Evolutionary conservation across 2,888 invertebrate species (phyloP).

Genomic region (Plagodis pulveraria): DNA sequence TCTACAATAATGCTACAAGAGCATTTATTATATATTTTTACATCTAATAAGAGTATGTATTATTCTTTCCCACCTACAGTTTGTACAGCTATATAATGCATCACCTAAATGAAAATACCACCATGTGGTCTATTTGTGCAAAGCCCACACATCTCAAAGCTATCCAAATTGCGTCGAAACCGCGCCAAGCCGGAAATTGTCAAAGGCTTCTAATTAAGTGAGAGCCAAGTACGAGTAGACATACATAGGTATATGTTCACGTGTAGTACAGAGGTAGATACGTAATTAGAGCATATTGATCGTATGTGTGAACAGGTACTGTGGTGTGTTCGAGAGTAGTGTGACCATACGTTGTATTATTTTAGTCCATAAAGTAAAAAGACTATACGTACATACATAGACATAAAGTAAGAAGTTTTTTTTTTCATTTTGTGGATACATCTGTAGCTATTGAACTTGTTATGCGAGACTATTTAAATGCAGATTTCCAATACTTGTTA

Average conservation of each 20-base stretch:
- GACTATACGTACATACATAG: too few species aligned
- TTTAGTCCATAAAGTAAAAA: background rate
- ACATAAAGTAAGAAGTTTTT: too few species aligned
- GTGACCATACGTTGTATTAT: conserved; percentile 7
- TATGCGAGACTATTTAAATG: too few species aligned
- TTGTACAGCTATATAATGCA: too few species aligned
- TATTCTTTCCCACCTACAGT: too few species aligned
- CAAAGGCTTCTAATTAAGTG: conserved; percentile 13
- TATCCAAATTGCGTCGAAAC: background rate
- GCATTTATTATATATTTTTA: too few species aligned
- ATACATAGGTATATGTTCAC: background rate
- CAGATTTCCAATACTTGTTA: too few species aligned
- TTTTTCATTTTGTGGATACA: too few species aligned
- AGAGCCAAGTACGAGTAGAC: background rate
- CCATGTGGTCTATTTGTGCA: background rate
- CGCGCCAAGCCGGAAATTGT: background rate
- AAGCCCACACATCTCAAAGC: background rate
- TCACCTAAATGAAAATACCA: background rate
- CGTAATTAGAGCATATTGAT: conserved; percentile 11
- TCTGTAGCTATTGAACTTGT: too few species aligned
- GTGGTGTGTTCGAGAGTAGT: conserved; percentile 1
- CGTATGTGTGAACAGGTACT: background rate
- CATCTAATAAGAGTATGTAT: too few species aligned
- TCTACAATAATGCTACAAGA: too few species aligned
- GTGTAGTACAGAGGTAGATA: background rate